Conservation (phyloP, 1,140 invertebrate genomes). For the Diorhabda sublineata region DNA sequence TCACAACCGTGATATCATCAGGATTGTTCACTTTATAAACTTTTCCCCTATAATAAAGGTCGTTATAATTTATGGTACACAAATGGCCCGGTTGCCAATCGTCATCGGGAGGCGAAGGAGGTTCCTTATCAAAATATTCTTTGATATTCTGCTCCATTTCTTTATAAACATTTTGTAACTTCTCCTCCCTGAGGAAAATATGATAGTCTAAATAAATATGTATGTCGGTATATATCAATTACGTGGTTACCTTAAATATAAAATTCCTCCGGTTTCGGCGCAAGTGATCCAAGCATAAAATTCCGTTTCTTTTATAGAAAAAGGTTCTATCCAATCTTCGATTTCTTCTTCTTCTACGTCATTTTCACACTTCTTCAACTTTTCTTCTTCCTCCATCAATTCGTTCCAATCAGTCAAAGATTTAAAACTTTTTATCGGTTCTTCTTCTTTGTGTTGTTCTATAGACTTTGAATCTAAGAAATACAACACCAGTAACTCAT, state of each 20-base stretch:
- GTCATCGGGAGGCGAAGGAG: constrained; percentile 15
- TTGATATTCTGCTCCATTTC: constrained; percentile 30
- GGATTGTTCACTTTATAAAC: constrained; percentile 19
- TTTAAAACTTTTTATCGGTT: not conserved
- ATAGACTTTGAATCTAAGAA: too few relatives aligned
- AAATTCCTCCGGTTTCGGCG: constrained; percentile 27
- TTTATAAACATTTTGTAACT: constrained; percentile 18
- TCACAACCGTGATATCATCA: constrained; percentile 21
- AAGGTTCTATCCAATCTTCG: constrained; percentile 28
- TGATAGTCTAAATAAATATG: not conserved
- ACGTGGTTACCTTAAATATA: constrained; percentile 18
- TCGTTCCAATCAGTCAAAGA: constrained; percentile 16
- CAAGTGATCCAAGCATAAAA: constrained; percentile 29
- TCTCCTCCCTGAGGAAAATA: constrained; percentile 13
- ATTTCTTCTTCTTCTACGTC: constrained; percentile 16
- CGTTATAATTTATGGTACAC: constrained; percentile 30
- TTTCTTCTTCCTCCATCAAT: constrained; percentile 17
- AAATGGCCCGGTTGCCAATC: constrained; percentile 28
- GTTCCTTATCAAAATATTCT: constrained; percentile 24
- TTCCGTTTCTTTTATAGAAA: constrained; percentile 19
- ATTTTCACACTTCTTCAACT: constrained; percentile 3
- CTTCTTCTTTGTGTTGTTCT: too few relatives aligned
- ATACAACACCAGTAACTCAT: too few relatives aligned
- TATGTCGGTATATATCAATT: not conserved
- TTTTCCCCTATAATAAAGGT: constrained; percentile 28